Conservation (phyloP, 2,888 invertebrate species). For the Caenorhabditis macrosperma region DNA sequence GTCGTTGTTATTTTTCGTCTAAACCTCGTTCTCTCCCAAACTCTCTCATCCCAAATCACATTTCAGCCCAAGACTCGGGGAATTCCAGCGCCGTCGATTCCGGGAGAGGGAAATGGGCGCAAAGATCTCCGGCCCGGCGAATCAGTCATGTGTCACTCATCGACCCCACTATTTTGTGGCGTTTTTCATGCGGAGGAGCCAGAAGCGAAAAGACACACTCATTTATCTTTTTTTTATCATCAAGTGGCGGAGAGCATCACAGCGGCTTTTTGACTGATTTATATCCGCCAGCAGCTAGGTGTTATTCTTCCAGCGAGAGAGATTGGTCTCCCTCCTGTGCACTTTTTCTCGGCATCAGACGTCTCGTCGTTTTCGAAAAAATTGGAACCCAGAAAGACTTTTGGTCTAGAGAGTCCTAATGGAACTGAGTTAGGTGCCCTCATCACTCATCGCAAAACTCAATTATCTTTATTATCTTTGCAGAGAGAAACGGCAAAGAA, state of each 20-base stretch:
- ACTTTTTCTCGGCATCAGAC: no score
- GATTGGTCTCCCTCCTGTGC: constrained; percentile 18
- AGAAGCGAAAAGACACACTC: constrained; percentile 29
- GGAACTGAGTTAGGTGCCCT: not conserved
- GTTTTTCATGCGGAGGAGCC: constrained; percentile 36
- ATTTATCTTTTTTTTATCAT: constrained; percentile 56
- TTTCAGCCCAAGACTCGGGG: not conserved
- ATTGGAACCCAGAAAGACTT: not conserved
- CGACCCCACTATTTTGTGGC: constrained; percentile 44
- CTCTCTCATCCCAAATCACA: not conserved
- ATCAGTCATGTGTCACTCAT: constrained; percentile 56
- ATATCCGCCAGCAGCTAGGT: constrained; percentile 41
- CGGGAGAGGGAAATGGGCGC: constrained; percentile 23
- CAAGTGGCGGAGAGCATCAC: constrained; percentile 46
- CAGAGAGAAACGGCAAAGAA: constrained; percentile 14
- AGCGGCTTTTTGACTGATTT: constrained; percentile 49
- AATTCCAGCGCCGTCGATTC: constrained; percentile 21
- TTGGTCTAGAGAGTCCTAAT: not conserved
- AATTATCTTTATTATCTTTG: not conserved
- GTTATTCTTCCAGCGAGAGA: constrained; percentile 26
- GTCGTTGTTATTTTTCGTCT: constrained; percentile 8
- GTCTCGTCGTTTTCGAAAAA: constrained; percentile 16
- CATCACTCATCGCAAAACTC: constrained; percentile 24
- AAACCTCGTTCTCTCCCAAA: not conserved
- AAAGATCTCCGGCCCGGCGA: constrained; percentile 19